Base-by-base conservation (phyloP, 2,888 invertebrate genomes). In the Hypsopygia costalis region DNA sequence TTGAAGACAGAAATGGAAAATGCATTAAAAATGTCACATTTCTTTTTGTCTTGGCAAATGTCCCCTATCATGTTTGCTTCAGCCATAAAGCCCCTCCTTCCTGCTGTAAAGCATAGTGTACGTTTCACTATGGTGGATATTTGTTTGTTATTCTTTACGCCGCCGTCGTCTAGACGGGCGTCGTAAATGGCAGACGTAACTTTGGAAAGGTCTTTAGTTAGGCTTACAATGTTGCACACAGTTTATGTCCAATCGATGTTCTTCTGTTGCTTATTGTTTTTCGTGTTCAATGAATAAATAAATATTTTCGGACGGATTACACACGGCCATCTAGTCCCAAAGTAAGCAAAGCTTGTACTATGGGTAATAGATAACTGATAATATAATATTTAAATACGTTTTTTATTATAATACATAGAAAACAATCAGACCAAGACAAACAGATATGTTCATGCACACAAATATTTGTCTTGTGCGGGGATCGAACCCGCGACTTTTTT, bases 151-250 rank as follows among this genome's bases (percentile, higher is more conserved):
- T 37, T 20, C 34, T 46, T 53, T 46, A 48, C 49, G 41, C 27
- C 28, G 63, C 47, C 47, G 40, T 22, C 28, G 63, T 64, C 60
- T 64, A 64, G 63, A 64, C 62, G 36, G 49, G 41, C 36, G 46
- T 48, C 49, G 50, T 63, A 55, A 59, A 58, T 43, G 39, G 39
- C 48, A 47, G 55, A 41, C 51, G 31, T 42, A 44, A 43, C 45
- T 44, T 42, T 46, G 43, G 52, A 50, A 34, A 47, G 43, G 41
- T 34, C 34, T 37, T 40, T 31, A 34, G 34, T 40, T 25, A 3
- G 21, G 25, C n/a, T 25, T 25, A 4, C 3, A 7, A 6, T 7
- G 8, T 25, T 1, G 25, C 25, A 6, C n/a, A 3, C 25, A 25
- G 2, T 25, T 25, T 25, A 6, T n/a, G 7, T 8, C 16, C 25